These are phyloP conservation scores for Harpagoxenus sublaevis DNA, from an alignment of 2,888 invertebrate genomes.

Conservation along the genomic window DNA sequence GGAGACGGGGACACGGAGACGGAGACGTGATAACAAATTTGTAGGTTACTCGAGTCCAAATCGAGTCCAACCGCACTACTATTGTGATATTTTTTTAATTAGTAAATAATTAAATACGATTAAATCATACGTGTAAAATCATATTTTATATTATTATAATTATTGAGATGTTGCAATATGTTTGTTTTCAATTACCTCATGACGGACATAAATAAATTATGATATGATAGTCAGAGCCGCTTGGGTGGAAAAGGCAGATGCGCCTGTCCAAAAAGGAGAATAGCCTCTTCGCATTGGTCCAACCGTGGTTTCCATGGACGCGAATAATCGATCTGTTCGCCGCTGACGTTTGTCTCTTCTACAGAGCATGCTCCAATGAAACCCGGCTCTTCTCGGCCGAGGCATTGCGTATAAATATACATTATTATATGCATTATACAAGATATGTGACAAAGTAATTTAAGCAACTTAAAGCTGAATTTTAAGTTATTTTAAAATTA, in stretches of 20 bases:
- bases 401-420: constrained; percentile 32
- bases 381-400: constrained; percentile 47
- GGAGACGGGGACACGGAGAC: no score
- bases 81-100: no score
- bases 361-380: constrained; percentile 78
- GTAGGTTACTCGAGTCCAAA: no score
- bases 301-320: constrained; percentile 85
- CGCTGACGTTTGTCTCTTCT: constrained; percentile 76
- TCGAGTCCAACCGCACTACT: no score
- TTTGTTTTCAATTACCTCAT: no score
- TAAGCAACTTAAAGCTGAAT: neutral
- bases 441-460: constrained; percentile 5
- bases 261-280: constrained; percentile 72
- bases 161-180: no score
- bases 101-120: no score
- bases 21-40: no score
- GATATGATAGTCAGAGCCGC: constrained; percentile 1
- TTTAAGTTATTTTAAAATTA: neutral
- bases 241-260: constrained; percentile 62
- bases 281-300: constrained; percentile 73
- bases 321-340: constrained; percentile 83
- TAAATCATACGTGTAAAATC: no score
- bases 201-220: constrained; percentile 50
- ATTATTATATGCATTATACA: constrained; percentile 18
- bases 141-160: no score